Evolutionary conservation across 2,113 vertebrate species (phyloP), one percentile per base, ranked within the genome.

Genomic region (Arizona elegans): DNA sequence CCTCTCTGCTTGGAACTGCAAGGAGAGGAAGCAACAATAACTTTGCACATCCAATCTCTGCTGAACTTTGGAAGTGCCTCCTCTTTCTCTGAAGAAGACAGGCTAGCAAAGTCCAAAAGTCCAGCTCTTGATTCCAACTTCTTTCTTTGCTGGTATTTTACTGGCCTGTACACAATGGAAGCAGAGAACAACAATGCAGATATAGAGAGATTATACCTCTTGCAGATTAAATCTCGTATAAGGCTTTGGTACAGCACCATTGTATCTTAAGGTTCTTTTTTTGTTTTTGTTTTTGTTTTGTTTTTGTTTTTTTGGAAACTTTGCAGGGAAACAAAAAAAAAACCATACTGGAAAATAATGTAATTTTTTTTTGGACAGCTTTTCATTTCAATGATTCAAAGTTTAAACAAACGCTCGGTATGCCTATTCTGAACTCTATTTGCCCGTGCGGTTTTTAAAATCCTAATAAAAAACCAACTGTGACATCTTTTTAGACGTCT

Each of bases 171-270:
- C 0, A 93, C 95, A 96, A 94, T 92, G 3, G 93, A 96, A 96
- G 96, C 96, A 95, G 54, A 96, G 93, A 97, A 96, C 96, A 97
- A 96, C 94, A 88, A 95, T 91, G 95, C 96, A 96, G 95, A 95
- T 96, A 96, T 90, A 97, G 96, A 97, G 96, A 97, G 96, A 96
- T 96, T 94, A 96, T 87, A 96, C 86, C 97, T 96, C 97, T 95
- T 93, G 70, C 88, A 93, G 97, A 97, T 33, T 96, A 96, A 97
- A 97, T 97, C 95, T 97, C 87, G 24, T 96, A 94, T 98, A 98
- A 98, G 98, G 98, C 98, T 98, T 98, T 98, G 98, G 98, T 98
- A 98, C 97, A 98, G 98, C 98, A 98, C 98, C 98, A 96, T 97
- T 95, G 96, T 97, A 97, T 97, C 95, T 92, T 97, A 62, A 26